These are phyloP conservation scores for Hippocampus guttulatus DNA, from an alignment of 2,113 vertebrate species.

Conservation along the genomic window DNA sequence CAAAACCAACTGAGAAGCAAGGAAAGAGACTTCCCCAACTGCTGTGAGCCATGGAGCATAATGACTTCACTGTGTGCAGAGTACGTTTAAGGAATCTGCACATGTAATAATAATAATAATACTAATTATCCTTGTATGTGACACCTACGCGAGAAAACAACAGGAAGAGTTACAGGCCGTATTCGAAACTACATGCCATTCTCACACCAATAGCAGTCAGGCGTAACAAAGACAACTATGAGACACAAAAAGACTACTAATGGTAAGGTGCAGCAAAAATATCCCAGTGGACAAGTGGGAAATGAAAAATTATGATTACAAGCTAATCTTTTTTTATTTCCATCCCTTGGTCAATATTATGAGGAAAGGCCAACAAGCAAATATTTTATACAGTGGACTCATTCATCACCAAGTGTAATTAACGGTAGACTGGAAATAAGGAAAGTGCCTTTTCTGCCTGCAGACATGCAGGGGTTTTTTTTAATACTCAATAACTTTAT, in stretches of 20 bases:
- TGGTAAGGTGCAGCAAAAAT: constrained; percentile 21
- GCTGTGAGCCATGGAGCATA: constrained; percentile 38
- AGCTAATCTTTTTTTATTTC: constrained; percentile 3
- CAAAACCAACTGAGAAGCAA: constrained; percentile 26
- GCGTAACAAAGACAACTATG: neutral
- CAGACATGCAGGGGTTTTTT: constrained; percentile 28
- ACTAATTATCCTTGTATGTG: constrained; percentile 34
- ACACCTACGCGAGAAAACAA: constrained; percentile 37
- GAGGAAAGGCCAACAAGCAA: constrained; percentile 33
- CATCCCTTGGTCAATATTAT: constrained; percentile 33
- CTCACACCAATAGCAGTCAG: constrained; percentile 7
- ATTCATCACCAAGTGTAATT: constrained; percentile 65
- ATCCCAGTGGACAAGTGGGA: constrained; percentile 9
- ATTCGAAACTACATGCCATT: neutral
- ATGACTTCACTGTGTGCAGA: constrained; percentile 38
- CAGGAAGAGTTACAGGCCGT: constrained; percentile 36
- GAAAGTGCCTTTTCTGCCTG: constrained; percentile 46
- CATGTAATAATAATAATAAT: constrained; percentile 4
- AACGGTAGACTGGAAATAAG: constrained; percentile 48
- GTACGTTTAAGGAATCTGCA: constrained; percentile 49
- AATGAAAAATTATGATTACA: constrained; percentile 8
- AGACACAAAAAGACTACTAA: constrained; percentile 8
- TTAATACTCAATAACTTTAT: constrained; percentile 22
- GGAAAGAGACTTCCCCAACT: constrained; percentile 12
- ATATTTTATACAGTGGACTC: constrained; percentile 55